These are phyloP conservation scores for Grus americana DNA, from an alignment of 2,113 vertebrate genomes.

Conservation along the genomic window DNA sequence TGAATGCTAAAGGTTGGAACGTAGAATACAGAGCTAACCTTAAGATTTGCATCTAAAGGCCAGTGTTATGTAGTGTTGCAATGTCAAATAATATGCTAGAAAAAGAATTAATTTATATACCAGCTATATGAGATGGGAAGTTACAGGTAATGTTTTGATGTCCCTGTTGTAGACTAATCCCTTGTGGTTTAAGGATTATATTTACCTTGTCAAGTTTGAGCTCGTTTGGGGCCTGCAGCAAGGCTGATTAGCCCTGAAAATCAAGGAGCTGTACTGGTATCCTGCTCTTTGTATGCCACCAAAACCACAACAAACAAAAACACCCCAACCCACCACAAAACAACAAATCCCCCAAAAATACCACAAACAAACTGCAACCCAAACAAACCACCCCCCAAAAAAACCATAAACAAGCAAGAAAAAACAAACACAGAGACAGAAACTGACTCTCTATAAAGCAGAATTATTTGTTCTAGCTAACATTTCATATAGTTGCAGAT, in stretches of 20 bases:
- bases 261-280: neutral
- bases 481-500: neutral
- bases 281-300: neutral
- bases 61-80: neutral
- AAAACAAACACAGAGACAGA: neutral
- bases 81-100: neutral
- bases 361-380: neutral
- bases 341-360: no score
- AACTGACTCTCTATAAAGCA: neutral
- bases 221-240: neutral
- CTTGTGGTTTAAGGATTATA: neutral
- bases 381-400: neutral
- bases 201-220: neutral
- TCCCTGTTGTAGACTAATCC: neutral
- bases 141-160: neutral
- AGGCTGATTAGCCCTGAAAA: neutral
- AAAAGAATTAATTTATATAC: neutral
- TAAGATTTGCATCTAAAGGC: neutral
- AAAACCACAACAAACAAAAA: neutral
- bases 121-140: neutral
- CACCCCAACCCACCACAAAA: neutral
- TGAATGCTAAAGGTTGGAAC: neutral
- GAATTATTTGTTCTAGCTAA: neutral
- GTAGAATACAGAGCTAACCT: rapidly evolving
- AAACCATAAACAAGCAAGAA: neutral